Evolutionary conservation across 1,140 invertebrate genomes (phyloP).

Genomic region (Uloborus diversus): DNA sequence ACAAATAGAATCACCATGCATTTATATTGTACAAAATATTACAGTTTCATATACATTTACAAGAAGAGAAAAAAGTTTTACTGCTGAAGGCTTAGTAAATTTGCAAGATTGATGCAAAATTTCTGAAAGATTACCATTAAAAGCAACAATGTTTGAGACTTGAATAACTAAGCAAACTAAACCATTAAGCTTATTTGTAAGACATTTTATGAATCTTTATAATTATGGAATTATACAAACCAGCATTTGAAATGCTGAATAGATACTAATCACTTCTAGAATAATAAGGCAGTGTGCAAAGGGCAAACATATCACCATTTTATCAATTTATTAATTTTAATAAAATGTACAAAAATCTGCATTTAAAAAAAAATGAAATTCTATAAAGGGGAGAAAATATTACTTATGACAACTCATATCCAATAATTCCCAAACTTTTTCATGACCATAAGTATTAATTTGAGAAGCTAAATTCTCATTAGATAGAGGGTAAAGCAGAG

Average conservation of each 20-base stretch:
- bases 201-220: constrained; percentile 39
- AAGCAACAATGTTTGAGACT: not conserved
- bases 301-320: constrained; percentile 56
- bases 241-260: constrained; percentile 54
- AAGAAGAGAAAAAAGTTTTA: constrained; percentile 37
- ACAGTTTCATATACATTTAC: constrained; percentile 47
- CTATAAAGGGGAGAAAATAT: not conserved
- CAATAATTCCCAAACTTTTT: no score
- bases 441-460: no score
- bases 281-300: constrained; percentile 57
- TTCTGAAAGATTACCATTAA: not conserved
- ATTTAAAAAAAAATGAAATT: not conserved
- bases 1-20: constrained; percentile 54
- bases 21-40: constrained; percentile 48
- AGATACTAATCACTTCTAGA: constrained; percentile 51
- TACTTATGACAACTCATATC: not conserved
- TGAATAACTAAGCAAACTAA: constrained; percentile 35
- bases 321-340: constrained; percentile 24
- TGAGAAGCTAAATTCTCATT: no score
- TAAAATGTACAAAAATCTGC: not conserved
- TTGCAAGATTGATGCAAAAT: constrained; percentile 33
- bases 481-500: no score
- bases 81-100: constrained; percentile 43
- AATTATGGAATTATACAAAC: constrained; percentile 47
- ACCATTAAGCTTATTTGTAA: constrained; percentile 30